Evolutionary conservation across 2,113 vertebrate genomes (phyloP).

Genomic region (Serinus canaria): DNA sequence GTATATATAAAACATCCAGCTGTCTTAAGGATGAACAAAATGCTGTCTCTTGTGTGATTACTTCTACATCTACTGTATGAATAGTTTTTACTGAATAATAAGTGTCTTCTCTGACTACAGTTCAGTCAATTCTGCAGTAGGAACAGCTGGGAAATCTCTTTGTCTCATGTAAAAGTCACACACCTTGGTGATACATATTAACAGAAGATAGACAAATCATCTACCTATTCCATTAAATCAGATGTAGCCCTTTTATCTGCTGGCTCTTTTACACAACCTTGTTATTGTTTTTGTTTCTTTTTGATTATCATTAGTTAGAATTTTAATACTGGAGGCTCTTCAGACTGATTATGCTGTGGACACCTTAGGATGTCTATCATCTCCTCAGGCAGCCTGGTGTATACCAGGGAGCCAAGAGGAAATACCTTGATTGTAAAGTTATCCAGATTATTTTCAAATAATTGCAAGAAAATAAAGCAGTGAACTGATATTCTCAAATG

Average conservation of each 20-base stretch:
- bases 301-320: constrained; percentile 78
- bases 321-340: constrained; percentile 79
- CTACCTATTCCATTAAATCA: constrained; percentile 15
- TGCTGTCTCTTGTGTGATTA: not conserved
- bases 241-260: constrained; percentile 2
- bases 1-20: not conserved
- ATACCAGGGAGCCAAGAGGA: constrained; percentile 79
- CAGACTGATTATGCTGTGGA: constrained; percentile 81
- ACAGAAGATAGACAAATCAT: not conserved
- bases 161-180: not conserved
- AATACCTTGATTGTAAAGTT: constrained; percentile 84
- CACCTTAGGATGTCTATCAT: constrained; percentile 79
- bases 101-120: not conserved
- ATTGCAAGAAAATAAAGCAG: constrained; percentile 80
- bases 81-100: not conserved
- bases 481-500: constrained; percentile 69
- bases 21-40: not conserved
- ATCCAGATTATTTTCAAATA: constrained; percentile 82
- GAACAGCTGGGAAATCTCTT: not conserved
- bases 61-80: not conserved
- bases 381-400: constrained; percentile 79
- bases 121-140: not conserved
- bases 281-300: constrained; percentile 69
- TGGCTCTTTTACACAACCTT: constrained; percentile 12
- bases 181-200: not conserved